A percentile compares a stretch with the other conserved stretches of the same genome.
Evolutionary conservation across 2,888 invertebrate species (phyloP).

Genomic region (Hedychridium roseum): DNA sequence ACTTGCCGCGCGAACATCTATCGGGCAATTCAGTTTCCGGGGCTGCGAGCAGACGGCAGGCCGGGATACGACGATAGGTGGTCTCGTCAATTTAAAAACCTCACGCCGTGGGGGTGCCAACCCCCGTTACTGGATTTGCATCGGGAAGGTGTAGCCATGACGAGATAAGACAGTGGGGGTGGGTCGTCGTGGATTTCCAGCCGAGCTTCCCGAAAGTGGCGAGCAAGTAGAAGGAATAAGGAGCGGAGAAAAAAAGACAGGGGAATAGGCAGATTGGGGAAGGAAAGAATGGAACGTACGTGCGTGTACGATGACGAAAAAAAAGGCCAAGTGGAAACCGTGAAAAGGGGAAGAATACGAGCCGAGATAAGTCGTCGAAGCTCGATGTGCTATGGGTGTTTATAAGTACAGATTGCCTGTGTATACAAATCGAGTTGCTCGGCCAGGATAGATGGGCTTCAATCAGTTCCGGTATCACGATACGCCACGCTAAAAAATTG

Average conservation of each 20-base stretch:
- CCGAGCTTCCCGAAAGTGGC: constrained; percentile 2
- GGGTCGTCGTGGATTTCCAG: constrained; percentile 29
- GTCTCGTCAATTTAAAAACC: constrained; percentile 41
- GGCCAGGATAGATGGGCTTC: too few relatives aligned
- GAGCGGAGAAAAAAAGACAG: not conserved
- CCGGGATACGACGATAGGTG: constrained; percentile 31
- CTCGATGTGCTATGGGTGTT: too few relatives aligned
- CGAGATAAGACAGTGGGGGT: constrained; percentile 36
- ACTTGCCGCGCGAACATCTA: constrained; percentile 28
- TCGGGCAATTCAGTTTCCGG: constrained; percentile 30
- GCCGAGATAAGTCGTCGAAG: too few relatives aligned
- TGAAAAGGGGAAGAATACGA: too few relatives aligned
- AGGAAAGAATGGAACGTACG: too few relatives aligned
- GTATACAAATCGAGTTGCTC: too few relatives aligned
- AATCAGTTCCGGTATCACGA: too few relatives aligned
- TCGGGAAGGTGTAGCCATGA: constrained; percentile 37
- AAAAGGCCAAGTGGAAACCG: too few relatives aligned
- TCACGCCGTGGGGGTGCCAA: constrained; percentile 17
- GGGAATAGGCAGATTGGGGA: too few relatives aligned
- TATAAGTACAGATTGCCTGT: too few relatives aligned
- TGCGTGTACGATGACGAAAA: too few relatives aligned
- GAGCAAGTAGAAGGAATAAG: not conserved
- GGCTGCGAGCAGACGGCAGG: constrained; percentile 21
- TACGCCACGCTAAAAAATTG: too few relatives aligned
- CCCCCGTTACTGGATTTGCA: constrained; percentile 28